Base-by-base conservation (phyloP, 2,888 invertebrate species). In the Marronus borbonicus region DNA sequence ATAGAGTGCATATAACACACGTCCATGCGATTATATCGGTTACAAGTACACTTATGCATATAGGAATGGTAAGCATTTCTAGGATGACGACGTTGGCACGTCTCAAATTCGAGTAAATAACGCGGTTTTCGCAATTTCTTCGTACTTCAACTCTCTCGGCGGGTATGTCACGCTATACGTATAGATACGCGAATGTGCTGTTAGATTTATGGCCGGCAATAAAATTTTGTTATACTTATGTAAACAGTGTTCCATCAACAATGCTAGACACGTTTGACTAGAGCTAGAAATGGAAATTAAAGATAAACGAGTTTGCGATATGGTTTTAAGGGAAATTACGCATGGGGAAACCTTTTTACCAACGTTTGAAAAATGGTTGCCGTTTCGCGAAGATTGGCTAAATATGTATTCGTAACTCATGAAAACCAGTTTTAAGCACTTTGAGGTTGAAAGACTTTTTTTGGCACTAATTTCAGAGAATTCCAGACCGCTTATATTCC, bases 201-300 rank as follows among this genome's bases (percentile, higher is more conserved):
- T 20, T 55, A 55, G 55, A 55, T 55, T 55, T 55, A 55, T 55
- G 20, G 55, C 17, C 10, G 20, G 79, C 76, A 79, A 79, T 78
- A 72, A 76, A 76, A 79, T 77, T 79, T 78, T 80, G 80, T 79
- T 78, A 76, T 78, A 79, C 78, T 79, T 79, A 70, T 60, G 79
- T 52, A 68, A 64, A 69, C 65, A 31, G 44, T 24, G 55, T 55
- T 55, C 20, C 20, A 55, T 24, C 55, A 55, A 55, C 55, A 20
- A 55, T 55, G 20, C 55, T 20, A 55, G 20, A 55, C 55, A 55
- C 55, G 55, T 55, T 55, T 55, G 17, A 1, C 20, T 8, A 20
- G 20, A 17, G 20, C 20, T 55, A 20, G 17, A 55, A 55, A 20
- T 17, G 20, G 20, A 10, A 8, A 55, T 55, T 20, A 55, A 20